Conservation (phyloP, 2,113 vertebrate genomes). For the Accipiter cooperii region DNA sequence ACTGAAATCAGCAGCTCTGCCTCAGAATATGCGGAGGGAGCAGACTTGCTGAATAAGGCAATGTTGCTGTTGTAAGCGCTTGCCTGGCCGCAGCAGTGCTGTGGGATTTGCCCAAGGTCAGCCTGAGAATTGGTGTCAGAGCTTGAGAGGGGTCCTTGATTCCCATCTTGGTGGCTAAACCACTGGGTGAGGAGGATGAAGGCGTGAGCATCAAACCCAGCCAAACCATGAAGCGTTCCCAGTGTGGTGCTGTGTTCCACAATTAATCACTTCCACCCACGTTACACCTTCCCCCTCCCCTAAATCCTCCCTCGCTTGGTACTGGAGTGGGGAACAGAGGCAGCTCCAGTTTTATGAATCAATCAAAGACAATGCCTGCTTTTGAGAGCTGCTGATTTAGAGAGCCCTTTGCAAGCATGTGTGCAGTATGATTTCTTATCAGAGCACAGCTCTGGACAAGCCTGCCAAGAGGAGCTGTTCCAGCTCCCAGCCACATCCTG, state of each 20-base stretch:
- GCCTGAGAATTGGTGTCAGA: background rate
- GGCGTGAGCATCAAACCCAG: background rate
- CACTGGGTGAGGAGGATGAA: background rate
- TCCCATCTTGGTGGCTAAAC: background rate
- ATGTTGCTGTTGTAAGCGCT: background rate
- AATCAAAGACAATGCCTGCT: constrained; percentile 45
- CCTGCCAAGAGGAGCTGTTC: constrained; percentile 42
- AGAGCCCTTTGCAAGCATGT: constrained; percentile 26
- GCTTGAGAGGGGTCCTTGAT: background rate
- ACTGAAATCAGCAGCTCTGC: constrained; percentile 39
- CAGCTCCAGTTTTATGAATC: constrained; percentile 57
- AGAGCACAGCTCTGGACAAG: background rate
- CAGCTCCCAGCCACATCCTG: constrained; percentile 4
- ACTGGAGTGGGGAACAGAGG: background rate
- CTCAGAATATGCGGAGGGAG: background rate
- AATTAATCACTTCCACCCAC: constrained; percentile 46
- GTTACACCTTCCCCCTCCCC: background rate
- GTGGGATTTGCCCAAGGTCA: background rate
- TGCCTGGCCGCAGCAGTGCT: background rate
- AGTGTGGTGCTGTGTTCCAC: background rate
- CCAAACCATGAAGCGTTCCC: background rate
- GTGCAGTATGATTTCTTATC: constrained; percentile 46
- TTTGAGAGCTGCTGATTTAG: constrained; percentile 34
- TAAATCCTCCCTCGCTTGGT: background rate
- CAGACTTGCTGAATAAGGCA: constrained; percentile 22